Evolutionary conservation across 2,888 invertebrate species (phyloP).

Genomic region (Mimachlamys varia): DNA sequence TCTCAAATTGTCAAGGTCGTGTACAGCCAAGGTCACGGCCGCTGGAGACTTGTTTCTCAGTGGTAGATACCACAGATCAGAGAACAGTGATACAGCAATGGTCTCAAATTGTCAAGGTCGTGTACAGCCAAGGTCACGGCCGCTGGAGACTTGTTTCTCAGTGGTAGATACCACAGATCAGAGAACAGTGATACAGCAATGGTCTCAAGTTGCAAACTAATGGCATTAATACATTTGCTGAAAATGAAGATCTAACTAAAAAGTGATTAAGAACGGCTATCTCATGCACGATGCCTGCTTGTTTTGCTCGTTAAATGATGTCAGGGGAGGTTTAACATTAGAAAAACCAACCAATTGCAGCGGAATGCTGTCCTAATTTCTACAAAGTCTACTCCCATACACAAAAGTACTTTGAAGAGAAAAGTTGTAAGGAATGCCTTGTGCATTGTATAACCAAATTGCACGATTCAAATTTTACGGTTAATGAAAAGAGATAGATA

Average conservation of each 20-base stretch:
- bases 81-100: background rate
- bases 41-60: background rate
- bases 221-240: background rate
- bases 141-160: background rate
- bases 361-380: constrained; percentile 11
- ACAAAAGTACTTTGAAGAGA: constrained; percentile 13
- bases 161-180: background rate
- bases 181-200: background rate
- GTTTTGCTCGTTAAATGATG: constrained; percentile 29
- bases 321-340: background rate
- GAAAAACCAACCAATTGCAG: background rate
- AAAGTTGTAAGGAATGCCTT: background rate
- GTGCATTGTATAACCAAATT: constrained; percentile 16
- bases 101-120: background rate
- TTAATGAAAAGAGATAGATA: constrained; percentile 29
- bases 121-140: background rate
- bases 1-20: constrained; percentile 22
- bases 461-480: constrained; percentile 34
- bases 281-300: background rate
- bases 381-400: background rate
- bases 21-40: background rate
- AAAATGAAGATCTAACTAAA: background rate
- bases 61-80: background rate
- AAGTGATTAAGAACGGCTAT: background rate
- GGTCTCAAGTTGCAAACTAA: background rate